Evolutionary conservation across 2,797 vertebrate genomes (phyloP).

Genomic region (Capromys pilorides): DNA sequence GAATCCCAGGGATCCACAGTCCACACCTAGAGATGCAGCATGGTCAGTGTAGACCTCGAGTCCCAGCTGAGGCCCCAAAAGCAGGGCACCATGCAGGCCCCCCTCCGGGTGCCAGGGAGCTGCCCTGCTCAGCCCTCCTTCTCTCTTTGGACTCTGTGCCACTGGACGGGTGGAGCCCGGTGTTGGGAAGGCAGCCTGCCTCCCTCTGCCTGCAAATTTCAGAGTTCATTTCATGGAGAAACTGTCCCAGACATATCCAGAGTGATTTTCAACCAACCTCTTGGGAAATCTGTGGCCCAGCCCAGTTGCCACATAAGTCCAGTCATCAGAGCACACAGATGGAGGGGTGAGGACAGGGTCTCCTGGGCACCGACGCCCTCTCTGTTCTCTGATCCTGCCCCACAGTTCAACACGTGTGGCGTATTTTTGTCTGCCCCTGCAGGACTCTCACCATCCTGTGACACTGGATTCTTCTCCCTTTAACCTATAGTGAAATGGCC

Average conservation of each 20-base stretch:
- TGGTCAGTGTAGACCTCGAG: no score
- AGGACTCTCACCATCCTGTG: rapidly evolving
- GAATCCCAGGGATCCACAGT: no score
- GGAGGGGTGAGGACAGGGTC: rapidly evolving
- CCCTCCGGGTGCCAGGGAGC: no score
- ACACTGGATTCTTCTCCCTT: not conserved
- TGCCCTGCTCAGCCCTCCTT: not conserved
- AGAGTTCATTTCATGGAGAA: no score
- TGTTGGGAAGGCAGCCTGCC: not conserved
- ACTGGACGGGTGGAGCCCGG: rapidly evolving
- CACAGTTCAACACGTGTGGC: rapidly evolving
- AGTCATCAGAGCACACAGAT: not conserved
- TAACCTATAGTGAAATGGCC: not conserved
- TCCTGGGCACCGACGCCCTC: not conserved
- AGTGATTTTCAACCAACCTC: not conserved
- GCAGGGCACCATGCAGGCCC: no score
- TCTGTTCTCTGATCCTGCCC: not conserved
- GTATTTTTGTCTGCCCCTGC: rapidly evolving
- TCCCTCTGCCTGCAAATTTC: not conserved
- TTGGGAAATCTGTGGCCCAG: not conserved
- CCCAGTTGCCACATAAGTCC: not conserved
- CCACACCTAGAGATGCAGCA: not conserved
- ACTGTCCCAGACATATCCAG: not conserved
- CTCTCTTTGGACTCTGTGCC: not conserved
- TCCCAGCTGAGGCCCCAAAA: rapidly evolving